These are phyloP conservation scores for Leucopternis melanops DNA, from an alignment of 2,113 vertebrate genomes.

Conservation along the genomic window DNA sequence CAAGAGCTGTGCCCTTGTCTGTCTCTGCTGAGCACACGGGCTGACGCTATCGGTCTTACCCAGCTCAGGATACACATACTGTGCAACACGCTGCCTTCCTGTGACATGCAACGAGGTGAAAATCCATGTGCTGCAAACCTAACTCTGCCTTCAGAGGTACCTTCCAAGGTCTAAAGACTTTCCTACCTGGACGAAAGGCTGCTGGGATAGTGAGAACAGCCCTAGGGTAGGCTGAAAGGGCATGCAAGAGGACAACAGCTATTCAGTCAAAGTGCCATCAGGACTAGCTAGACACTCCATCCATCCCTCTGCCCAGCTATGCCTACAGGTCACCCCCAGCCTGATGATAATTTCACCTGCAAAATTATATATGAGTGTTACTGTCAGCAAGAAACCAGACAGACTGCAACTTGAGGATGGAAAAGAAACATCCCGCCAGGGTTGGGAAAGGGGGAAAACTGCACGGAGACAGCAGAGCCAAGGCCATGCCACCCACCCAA, in stretches of 20 bases:
- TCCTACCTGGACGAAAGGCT: background rate
- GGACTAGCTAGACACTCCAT: background rate
- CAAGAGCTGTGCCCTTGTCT: background rate
- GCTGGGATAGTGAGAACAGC: background rate
- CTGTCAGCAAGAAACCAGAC: background rate
- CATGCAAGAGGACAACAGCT: background rate
- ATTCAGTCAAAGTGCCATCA: background rate
- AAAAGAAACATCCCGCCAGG: background rate
- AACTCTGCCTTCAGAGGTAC: background rate
- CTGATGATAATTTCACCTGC: background rate
- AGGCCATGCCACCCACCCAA: background rate
- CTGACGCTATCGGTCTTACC: background rate
- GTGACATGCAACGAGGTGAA: background rate
- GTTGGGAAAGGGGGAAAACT: background rate
- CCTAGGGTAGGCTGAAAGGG: background rate
- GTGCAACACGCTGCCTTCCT: background rate
- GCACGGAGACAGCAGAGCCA: fast-evolving
- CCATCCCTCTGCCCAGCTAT: background rate
- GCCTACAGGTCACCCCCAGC: background rate
- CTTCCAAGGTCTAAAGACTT: background rate
- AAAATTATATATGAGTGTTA: background rate
- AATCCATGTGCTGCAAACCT: background rate
- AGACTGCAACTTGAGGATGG: background rate
- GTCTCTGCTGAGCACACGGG: background rate
- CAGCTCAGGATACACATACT: background rate